These are phyloP conservation scores for Lindbergichthys nudifrons DNA, from an alignment of 2,797 vertebrate genomes.

Conservation along the genomic window DNA sequence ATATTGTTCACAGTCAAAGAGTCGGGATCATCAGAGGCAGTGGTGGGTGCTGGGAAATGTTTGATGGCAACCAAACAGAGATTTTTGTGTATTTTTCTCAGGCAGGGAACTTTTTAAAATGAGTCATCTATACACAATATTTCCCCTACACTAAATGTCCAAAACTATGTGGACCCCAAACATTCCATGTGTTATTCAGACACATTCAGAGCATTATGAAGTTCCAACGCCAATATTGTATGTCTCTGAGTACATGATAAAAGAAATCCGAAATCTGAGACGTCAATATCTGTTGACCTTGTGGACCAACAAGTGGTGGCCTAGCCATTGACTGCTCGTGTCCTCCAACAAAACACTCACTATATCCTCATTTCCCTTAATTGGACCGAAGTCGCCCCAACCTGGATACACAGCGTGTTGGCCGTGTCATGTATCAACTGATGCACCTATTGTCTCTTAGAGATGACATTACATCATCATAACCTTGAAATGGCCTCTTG, in stretches of 20 bases:
- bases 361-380: neutral
- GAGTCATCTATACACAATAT: neutral
- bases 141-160: neutral
- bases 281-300: too few relatives aligned
- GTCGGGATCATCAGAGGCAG: neutral
- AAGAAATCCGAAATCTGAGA: too few relatives aligned
- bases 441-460: neutral
- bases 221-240: too few relatives aligned
- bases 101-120: neutral
- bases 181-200: neutral
- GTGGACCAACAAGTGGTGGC: too few relatives aligned
- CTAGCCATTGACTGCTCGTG: too few relatives aligned
- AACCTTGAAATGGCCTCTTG: neutral
- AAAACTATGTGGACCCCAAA: slow-evolving; percentile 6
- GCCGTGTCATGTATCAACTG: neutral
- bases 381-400: neutral
- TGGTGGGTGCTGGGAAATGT: slow-evolving; percentile 1
- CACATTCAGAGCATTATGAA: neutral
- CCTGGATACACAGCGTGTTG: neutral
- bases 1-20: slow-evolving; percentile 1
- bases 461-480: neutral
- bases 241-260: too few relatives aligned
- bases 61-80: neutral
- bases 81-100: slow-evolving; percentile 22
- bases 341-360: too few relatives aligned